phyloP scores from a whole-genome alignment of 1,140 invertebrate genomes.

The Uloborus diversus region DNA sequence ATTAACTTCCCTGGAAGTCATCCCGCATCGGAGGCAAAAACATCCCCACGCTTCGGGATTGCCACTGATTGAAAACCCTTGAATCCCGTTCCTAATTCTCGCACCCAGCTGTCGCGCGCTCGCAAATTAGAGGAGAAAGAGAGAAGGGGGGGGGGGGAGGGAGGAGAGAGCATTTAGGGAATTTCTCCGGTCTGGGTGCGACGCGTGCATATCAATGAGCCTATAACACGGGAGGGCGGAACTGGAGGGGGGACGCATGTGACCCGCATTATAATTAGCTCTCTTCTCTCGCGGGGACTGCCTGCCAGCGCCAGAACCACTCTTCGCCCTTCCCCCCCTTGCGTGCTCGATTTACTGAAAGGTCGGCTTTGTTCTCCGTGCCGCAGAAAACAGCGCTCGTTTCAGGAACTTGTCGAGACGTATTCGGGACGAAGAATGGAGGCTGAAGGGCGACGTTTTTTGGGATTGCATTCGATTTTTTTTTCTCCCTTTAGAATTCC shows the following conservation, averaged over 20 bases:
- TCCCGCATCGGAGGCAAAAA: too few relatives aligned
- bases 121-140: conserved; percentile 11
- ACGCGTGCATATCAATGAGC: conserved; percentile 45
- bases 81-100: too few relatives aligned
- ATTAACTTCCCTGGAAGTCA: too few relatives aligned
- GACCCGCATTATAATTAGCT: conserved; percentile 49
- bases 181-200: conserved; percentile 31
- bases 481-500: too few relatives aligned
- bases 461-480: not conserved
- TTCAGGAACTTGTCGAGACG: too few relatives aligned
- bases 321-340: too few relatives aligned
- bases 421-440: too few relatives aligned
- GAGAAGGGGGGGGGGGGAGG: not conserved
- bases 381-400: too few relatives aligned
- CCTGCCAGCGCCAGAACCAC: not conserved
- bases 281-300: conserved; percentile 16
- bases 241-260: conserved; percentile 13
- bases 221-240: conserved; percentile 9
- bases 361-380: conserved; percentile 40
- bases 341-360: not conserved
- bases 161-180: conserved; percentile 22
- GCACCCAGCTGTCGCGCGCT: not conserved
- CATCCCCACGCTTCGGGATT: too few relatives aligned
- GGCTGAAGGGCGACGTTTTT: too few relatives aligned
- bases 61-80: too few relatives aligned